Evolutionary conservation across 2,888 invertebrate genomes (phyloP).

Genomic region (Phania funesta): DNA sequence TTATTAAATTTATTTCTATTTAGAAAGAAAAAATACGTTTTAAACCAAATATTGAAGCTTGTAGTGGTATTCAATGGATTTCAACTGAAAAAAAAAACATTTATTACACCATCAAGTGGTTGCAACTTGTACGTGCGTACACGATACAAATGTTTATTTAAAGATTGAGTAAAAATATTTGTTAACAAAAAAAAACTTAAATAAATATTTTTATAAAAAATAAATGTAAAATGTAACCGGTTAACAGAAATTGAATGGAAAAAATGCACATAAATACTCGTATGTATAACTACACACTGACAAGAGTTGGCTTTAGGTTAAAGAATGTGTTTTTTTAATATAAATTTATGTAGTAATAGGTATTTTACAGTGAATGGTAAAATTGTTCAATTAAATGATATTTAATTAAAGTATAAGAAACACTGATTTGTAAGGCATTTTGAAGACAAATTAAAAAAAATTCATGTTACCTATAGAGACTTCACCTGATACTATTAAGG

Average conservation of each 20-base stretch:
- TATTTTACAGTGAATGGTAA: no score
- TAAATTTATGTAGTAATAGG: no score
- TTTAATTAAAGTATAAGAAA: no score
- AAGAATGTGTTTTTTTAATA: conserved; percentile 10
- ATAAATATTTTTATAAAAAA: conserved; percentile 30
- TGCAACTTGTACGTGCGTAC: background rate
- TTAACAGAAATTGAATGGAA: conserved; percentile 20
- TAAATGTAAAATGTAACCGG: conserved; percentile 57
- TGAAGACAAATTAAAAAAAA: no score
- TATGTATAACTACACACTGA: background rate
- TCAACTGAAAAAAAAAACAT: background rate
- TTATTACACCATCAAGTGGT: conserved; percentile 26
- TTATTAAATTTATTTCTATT: conserved; percentile 8
- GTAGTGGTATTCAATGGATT: conserved; percentile 14
- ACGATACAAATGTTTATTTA: conserved; percentile 26
- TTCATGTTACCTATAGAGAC: no score
- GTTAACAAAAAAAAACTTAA: background rate
- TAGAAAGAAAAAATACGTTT: background rate
- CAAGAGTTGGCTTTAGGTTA: background rate
- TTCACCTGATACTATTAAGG: no score
- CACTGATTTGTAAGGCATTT: no score
- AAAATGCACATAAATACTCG: conserved; percentile 6
- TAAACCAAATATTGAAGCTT: background rate
- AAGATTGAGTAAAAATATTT: conserved; percentile 9
- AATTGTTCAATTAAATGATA: no score